Evolutionary conservation across 2,888 invertebrate species (phyloP).

Genomic region (Enoplolaimus lenunculus): DNA sequence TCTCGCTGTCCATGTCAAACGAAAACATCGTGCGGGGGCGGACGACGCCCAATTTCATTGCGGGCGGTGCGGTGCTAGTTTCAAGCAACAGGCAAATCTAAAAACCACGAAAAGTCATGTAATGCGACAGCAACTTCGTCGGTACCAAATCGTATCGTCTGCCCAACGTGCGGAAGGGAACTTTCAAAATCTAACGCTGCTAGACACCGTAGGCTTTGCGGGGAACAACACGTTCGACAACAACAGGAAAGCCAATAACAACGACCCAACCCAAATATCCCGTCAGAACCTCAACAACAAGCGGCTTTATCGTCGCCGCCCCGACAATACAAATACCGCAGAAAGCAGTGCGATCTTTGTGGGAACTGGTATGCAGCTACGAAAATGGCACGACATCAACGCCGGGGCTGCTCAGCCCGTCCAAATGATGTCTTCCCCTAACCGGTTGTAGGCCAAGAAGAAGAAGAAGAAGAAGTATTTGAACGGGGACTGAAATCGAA

Average conservation of each 20-base stretch:
- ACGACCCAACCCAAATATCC: too few species aligned
- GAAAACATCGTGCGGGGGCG: neutral
- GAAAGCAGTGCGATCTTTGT: slow-evolving; percentile 11
- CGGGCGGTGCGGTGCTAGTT: neutral
- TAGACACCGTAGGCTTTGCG: neutral
- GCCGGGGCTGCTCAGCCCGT: slow-evolving; percentile 3
- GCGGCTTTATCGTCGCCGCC: neutral
- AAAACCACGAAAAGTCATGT: slow-evolving; percentile 9
- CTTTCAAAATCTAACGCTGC: neutral
- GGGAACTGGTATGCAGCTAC: slow-evolving; percentile 5
- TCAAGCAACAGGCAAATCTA: slow-evolving; percentile 13
- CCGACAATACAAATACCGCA: slow-evolving; percentile 9
- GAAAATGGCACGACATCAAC: slow-evolving; percentile 6
- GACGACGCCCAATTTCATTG: neutral
- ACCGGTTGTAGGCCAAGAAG: neutral
- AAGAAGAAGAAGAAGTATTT: too few species aligned
- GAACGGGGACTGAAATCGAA: too few species aligned
- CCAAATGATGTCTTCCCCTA: neutral
- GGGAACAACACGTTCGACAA: neutral
- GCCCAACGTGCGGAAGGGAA: slow-evolving; percentile 5
- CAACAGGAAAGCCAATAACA: neutral
- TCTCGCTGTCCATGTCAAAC: neutral
- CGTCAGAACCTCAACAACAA: slow-evolving; percentile 5
- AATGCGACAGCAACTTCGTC: neutral
- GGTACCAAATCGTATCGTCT: neutral